A percentile compares a stretch with the other conserved stretches of the same genome.
Conservation (phyloP, 2,113 vertebrate species). For the Sinocyclocheilus maitianheensis region DNA sequence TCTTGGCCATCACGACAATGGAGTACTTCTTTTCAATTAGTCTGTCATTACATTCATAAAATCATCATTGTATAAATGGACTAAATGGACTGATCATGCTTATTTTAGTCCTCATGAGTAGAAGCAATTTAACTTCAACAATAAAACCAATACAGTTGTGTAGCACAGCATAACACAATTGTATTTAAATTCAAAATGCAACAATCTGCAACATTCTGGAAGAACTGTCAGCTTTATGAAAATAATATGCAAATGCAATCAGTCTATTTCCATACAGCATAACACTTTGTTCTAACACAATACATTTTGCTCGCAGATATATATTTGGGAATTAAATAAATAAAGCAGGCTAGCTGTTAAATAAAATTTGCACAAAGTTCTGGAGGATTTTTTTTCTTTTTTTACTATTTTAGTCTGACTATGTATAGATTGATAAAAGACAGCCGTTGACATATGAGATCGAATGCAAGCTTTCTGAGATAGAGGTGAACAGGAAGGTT, state of each 20-base stretch:
- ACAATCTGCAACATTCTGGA: background rate
- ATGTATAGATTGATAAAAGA: background rate
- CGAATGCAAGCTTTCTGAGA: background rate
- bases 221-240: conserved; percentile 1
- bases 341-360: background rate
- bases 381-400: background rate
- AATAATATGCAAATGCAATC: background rate
- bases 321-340: background rate
- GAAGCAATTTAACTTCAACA: background rate
- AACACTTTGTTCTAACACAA: background rate
- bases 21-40: background rate
- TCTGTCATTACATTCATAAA: background rate
- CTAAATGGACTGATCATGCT: background rate
- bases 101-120: background rate
- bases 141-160: background rate
- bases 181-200: background rate
- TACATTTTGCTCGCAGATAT: background rate
- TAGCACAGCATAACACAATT: background rate
- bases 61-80: background rate
- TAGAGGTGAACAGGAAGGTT: background rate
- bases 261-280: background rate
- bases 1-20: background rate
- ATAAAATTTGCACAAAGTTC: conserved; percentile 1
- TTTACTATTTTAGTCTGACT: background rate
- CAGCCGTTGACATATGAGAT: conserved; percentile 1